Percentiles rank a stretch among this genome's conserved stretches.
phyloP scores from a whole-genome alignment of 2,888 invertebrate genomes.

The Andrena haemorrhoa region DNA sequence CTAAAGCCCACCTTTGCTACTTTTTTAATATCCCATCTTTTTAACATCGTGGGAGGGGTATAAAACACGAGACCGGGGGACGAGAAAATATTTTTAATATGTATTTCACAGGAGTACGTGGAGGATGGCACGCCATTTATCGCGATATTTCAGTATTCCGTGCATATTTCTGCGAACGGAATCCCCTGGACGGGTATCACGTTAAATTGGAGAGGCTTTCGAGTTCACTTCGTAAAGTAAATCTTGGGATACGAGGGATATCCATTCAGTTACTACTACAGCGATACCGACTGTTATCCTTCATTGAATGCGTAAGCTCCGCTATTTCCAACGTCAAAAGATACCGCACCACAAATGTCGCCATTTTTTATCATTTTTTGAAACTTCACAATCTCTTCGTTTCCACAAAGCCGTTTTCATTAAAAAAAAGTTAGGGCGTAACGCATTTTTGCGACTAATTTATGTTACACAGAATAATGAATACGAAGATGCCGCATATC shows the following conservation, averaged over 20 bases:
- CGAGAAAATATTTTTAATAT: not conserved
- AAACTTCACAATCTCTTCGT: too few relatives aligned
- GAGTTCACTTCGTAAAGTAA: conserved; percentile 19
- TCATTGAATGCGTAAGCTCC: not conserved
- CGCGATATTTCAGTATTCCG: conserved; percentile 2
- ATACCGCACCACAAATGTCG: not conserved
- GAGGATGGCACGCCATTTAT: not conserved
- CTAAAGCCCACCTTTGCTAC: not conserved
- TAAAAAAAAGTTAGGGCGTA: not conserved
- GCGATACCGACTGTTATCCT: not conserved
- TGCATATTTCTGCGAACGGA: not conserved
- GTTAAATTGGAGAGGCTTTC: conserved; percentile 31
- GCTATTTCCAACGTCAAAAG: not conserved
- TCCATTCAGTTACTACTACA: not conserved
- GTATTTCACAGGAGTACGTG: not conserved
- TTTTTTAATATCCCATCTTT: not conserved
- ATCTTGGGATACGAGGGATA: conserved; percentile 15
- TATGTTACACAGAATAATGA: not conserved
- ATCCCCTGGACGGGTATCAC: not conserved
- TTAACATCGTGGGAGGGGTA: not conserved
- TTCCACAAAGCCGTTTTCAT: too few relatives aligned
- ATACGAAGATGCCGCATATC: not conserved
- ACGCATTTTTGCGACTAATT: not conserved
- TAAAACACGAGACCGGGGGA: not conserved
- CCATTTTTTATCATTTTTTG: not conserved